phyloP scores from a whole-genome alignment of 2,113 vertebrate genomes.

The Lycocorax pyrrhopterus region DNA sequence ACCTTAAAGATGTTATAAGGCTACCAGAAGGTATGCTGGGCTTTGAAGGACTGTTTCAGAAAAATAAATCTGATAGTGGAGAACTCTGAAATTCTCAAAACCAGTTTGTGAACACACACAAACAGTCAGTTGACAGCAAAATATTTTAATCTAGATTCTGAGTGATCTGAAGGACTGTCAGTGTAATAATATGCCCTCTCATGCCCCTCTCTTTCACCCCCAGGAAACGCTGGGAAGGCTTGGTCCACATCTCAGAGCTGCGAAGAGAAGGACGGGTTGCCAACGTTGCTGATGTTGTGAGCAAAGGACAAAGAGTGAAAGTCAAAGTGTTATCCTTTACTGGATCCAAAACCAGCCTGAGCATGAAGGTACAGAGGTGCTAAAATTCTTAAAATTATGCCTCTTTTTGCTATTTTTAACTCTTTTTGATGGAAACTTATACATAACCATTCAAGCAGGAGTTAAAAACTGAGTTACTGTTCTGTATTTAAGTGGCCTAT shows the following conservation, averaged over 20 bases:
- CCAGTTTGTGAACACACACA: accelerated
- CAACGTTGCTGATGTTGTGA: conserved; percentile 96
- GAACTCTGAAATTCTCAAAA: not conserved
- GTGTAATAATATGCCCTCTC: not conserved
- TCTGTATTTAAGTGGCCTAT: not conserved
- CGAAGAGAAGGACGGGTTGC: conserved; percentile 92
- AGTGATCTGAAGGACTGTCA: not conserved
- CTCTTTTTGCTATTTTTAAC: not conserved
- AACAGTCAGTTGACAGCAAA: not conserved
- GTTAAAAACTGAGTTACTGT: not conserved
- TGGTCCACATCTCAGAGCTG: conserved; percentile 97
- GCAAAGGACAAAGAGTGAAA: conserved; percentile 96
- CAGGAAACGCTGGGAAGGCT: conserved; percentile 97
- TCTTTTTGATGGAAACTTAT: not conserved
- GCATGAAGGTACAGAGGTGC: conserved; percentile 88
- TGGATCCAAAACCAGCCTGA: conserved; percentile 96
- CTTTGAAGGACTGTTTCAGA: not conserved
- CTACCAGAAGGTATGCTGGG: accelerated
- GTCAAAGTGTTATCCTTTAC: conserved; percentile 97
- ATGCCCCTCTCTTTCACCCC: not conserved
- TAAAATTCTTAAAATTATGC: not conserved
- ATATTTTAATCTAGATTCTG: not conserved
- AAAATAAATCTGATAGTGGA: accelerated
- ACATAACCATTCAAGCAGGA: not conserved
- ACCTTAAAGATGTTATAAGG: not conserved